phyloP scores from a whole-genome alignment of 2,888 invertebrate genomes.

The Dexiosoma caninum region DNA sequence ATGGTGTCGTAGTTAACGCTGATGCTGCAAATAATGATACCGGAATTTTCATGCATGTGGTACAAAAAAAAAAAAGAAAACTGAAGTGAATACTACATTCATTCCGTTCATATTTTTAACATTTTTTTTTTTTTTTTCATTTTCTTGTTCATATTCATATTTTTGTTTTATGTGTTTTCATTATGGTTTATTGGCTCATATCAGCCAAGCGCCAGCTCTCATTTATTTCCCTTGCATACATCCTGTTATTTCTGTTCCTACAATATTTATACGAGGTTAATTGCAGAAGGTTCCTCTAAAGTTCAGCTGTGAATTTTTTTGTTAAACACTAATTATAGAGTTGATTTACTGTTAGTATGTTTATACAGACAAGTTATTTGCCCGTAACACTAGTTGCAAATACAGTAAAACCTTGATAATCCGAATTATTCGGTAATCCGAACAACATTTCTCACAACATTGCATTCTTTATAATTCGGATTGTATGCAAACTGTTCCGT shows the following conservation, averaged over 20 bases:
- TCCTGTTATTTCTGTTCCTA: constrained; percentile 1
- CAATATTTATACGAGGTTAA: neutral
- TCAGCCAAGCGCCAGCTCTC: constrained; percentile 27
- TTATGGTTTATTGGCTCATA: constrained; percentile 54
- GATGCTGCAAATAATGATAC: constrained; percentile 46
- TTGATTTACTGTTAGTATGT: too few species aligned
- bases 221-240: constrained; percentile 35
- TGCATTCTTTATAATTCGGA: too few species aligned
- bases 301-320: too few species aligned
- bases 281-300: neutral
- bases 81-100: neutral
- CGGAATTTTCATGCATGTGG: neutral
- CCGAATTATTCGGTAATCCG: too few species aligned
- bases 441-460: too few species aligned
- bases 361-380: too few species aligned
- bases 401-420: too few species aligned
- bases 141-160: neutral
- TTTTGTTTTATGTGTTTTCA: constrained; percentile 42
- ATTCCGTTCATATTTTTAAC: constrained; percentile 20
- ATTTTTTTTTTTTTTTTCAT: neutral
- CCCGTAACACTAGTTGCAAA: too few species aligned
- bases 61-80: neutral
- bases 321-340: too few species aligned
- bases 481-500: too few species aligned
- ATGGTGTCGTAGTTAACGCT: constrained; percentile 42